Evolutionary conservation across 1,140 invertebrate genomes (phyloP).

Genomic region (Drosophila baimaii): DNA sequence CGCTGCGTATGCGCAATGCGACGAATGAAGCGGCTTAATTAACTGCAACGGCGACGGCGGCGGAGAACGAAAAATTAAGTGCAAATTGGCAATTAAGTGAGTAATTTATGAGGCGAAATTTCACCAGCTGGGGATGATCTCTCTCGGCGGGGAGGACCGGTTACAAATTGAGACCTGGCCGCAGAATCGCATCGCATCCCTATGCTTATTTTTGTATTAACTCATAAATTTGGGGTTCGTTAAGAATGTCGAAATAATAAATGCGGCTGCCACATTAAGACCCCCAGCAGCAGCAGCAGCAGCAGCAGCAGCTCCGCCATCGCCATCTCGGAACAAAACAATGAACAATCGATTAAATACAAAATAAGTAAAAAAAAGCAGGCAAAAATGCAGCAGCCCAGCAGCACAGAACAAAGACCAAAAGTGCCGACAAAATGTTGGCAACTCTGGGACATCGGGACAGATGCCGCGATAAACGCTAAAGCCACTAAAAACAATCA

Average conservation of each 20-base stretch:
- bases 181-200: slow-evolving; percentile 14
- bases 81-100: slow-evolving; percentile 80
- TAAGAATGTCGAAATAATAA: slow-evolving; percentile 83
- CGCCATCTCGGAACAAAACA: slow-evolving; percentile 38
- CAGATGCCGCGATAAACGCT: slow-evolving; percentile 43
- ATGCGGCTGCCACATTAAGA: slow-evolving; percentile 79
- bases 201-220: slow-evolving; percentile 72
- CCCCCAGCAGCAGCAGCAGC: slow-evolving; percentile 44
- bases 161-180: slow-evolving; percentile 63
- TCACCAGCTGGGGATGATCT: slow-evolving; percentile 44
- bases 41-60: slow-evolving; percentile 38
- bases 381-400: slow-evolving; percentile 39
- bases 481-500: slow-evolving; percentile 21
- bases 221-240: slow-evolving; percentile 82
- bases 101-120: slow-evolving; percentile 74
- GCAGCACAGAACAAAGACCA: slow-evolving; percentile 50
- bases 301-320: slow-evolving; percentile 29
- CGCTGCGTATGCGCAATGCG: slow-evolving; percentile 69
- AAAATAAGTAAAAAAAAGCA: slow-evolving; percentile 36
- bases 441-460: slow-evolving; percentile 28
- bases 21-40: slow-evolving; percentile 61
- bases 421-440: slow-evolving; percentile 50
- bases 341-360: slow-evolving; percentile 63
- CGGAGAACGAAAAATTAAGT: slow-evolving; percentile 72
- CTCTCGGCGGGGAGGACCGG: slow-evolving; percentile 47